A percentile compares a stretch with the other conserved stretches of the same genome.
phyloP scores from a whole-genome alignment of 2,888 invertebrate species.

The Euplagia quadripunctaria region DNA sequence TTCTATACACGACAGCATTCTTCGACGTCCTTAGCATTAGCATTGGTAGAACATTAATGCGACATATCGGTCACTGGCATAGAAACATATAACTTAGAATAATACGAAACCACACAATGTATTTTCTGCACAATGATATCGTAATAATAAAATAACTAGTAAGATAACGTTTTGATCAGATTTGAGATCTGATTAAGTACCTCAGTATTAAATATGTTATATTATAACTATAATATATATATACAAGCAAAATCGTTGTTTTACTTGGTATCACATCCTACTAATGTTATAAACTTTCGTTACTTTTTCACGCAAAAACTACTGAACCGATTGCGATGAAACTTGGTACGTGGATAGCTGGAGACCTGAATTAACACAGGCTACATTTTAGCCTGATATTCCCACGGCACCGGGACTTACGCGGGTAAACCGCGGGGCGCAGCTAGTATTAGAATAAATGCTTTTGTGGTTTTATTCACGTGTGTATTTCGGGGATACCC shows the following conservation, averaged over 20 bases:
- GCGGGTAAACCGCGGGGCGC: no score
- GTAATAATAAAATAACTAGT: constrained; percentile 39
- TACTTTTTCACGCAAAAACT: no score
- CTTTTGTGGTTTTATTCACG: no score
- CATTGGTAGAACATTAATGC: background rate
- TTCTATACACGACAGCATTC: background rate
- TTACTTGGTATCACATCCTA: constrained; percentile 31
- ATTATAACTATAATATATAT: constrained; percentile 40
- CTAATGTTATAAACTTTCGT: no score
- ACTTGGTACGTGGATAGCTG: no score
- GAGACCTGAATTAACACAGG: no score
- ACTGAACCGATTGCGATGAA: no score
- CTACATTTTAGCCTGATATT: no score
- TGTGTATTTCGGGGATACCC: no score
- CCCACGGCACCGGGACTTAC: no score
- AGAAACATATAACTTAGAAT: constrained; percentile 43
- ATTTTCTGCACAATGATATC: constrained; percentile 66
- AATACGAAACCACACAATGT: constrained; percentile 60
- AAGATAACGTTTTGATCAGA: constrained; percentile 51
- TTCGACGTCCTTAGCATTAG: background rate
- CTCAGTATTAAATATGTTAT: constrained; percentile 61
- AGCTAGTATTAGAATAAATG: no score
- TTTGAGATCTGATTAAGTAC: constrained; percentile 54
- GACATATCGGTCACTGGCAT: constrained; percentile 19
- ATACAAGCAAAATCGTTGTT: constrained; percentile 56